Percentiles rank a stretch among this genome's conserved stretches.
These are phyloP conservation scores for Eulacestoma nigropectus DNA, from an alignment of 2,113 vertebrate genomes.

Conservation along the genomic window DNA sequence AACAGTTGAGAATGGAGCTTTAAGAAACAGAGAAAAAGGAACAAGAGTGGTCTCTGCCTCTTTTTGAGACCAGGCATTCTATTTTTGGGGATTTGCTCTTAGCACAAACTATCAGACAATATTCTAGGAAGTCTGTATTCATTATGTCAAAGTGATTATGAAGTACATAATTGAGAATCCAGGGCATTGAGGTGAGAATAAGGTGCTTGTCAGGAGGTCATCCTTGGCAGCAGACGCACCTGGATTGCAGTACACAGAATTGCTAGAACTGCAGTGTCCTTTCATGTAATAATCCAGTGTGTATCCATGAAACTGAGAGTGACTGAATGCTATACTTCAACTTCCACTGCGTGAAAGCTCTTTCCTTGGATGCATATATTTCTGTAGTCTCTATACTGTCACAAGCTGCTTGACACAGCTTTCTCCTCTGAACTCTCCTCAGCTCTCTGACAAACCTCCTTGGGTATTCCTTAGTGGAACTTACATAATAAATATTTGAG, in stretches of 20 bases:
- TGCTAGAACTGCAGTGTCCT: background rate
- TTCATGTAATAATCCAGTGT: background rate
- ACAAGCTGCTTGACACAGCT: slow-evolving; percentile 3
- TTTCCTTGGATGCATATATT: slow-evolving; percentile 1
- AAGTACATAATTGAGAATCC: background rate
- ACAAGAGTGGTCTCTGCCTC: background rate
- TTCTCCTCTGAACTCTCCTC: slow-evolving; percentile 21
- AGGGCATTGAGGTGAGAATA: background rate
- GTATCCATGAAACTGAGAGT: background rate
- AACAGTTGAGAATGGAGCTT: background rate
- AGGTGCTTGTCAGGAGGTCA: background rate
- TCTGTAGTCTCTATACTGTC: slow-evolving; percentile 22
- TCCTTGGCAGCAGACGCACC: background rate
- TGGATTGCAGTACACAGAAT: background rate
- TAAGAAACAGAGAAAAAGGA: background rate
- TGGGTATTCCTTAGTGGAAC: slow-evolving; percentile 21
- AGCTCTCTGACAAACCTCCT: slow-evolving; percentile 17
- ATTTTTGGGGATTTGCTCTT: background rate
- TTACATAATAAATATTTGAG: slow-evolving; percentile 30
- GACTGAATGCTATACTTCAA: background rate
- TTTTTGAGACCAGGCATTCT: background rate
- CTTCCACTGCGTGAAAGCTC: slow-evolving; percentile 4
- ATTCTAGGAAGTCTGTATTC: background rate
- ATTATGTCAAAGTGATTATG: background rate
- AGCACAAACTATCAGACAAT: background rate